phyloP scores from a whole-genome alignment of 2,888 invertebrate species.

The Megamerina dolium region DNA sequence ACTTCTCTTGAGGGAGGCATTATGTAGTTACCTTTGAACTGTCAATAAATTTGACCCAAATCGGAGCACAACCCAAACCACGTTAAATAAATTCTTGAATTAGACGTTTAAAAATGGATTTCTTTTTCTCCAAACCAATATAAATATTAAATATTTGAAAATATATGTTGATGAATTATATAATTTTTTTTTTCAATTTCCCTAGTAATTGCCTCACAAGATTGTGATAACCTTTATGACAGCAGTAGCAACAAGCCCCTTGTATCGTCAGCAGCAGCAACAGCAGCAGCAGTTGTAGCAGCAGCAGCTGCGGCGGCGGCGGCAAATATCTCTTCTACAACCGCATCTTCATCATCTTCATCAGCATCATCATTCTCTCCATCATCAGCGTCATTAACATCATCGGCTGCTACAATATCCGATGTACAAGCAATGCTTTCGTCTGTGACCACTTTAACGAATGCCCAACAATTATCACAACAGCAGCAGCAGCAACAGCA shows the following conservation, averaged over 20 bases:
- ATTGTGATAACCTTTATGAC: constrained; percentile 34
- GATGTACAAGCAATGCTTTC: constrained; percentile 32
- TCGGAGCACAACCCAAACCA: too few species aligned
- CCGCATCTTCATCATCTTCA: constrained; percentile 29
- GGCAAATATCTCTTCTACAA: constrained; percentile 25
- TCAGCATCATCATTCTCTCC: constrained; percentile 34
- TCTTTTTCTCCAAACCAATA: too few species aligned
- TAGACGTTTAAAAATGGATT: too few species aligned
- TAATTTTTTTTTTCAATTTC: too few species aligned
- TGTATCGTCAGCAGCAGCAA: constrained; percentile 5
- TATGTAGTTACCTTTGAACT: too few species aligned
- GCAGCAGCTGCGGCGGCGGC: too few species aligned
- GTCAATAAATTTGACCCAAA: too few species aligned
- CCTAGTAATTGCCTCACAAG: constrained; percentile 20
- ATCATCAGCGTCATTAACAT: constrained; percentile 31
- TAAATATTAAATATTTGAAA: too few species aligned
- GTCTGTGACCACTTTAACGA: constrained; percentile 26
- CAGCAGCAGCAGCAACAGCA: too few species aligned
- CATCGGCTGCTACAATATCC: constrained; percentile 26
- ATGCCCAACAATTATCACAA: constrained; percentile 19
- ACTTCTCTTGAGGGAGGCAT: too few species aligned
- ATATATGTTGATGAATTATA: too few species aligned
- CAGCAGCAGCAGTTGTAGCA: constrained; percentile 12
- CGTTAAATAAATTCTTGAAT: too few species aligned
- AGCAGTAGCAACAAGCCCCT: constrained; percentile 17